A percentile compares a stretch with the other conserved stretches of the same genome.
Conservation (phyloP, 2,113 vertebrate genomes). For the Cricetomys ansorgei region DNA sequence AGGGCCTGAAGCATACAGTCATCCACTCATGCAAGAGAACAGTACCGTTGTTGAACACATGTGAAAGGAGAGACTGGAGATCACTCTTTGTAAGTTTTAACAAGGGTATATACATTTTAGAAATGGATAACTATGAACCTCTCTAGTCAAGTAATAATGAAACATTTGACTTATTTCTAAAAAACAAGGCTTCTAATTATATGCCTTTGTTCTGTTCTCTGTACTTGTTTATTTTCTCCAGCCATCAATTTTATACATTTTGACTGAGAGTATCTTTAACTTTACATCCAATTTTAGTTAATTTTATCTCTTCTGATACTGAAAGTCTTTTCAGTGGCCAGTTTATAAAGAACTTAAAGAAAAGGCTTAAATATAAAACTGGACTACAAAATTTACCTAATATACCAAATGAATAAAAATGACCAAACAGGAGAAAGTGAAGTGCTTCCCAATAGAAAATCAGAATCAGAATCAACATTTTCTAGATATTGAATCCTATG, state of each 20-base stretch:
- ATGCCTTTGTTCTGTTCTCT: not conserved
- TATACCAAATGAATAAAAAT: constrained; percentile 5
- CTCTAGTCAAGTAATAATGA: constrained; percentile 13
- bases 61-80: not conserved
- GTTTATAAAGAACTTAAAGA: constrained; percentile 51
- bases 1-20: not conserved
- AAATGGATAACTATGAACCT: not conserved
- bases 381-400: constrained; percentile 39
- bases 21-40: not conserved
- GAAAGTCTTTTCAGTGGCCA: not conserved
- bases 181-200: not conserved
- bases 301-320: not conserved
- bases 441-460: constrained; percentile 32
- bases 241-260: constrained; percentile 30
- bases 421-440: not conserved
- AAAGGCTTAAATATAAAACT: constrained; percentile 19
- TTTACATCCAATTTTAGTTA: constrained; percentile 40
- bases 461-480: constrained; percentile 24
- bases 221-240: not conserved
- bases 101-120: not conserved
- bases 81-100: constrained; percentile 23
- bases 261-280: not conserved
- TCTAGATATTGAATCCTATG: not conserved
- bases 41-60: constrained; percentile 23
- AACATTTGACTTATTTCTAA: constrained; percentile 31